Base-by-base conservation (phyloP, 2,888 invertebrate genomes). In the Lobophora halterata region DNA sequence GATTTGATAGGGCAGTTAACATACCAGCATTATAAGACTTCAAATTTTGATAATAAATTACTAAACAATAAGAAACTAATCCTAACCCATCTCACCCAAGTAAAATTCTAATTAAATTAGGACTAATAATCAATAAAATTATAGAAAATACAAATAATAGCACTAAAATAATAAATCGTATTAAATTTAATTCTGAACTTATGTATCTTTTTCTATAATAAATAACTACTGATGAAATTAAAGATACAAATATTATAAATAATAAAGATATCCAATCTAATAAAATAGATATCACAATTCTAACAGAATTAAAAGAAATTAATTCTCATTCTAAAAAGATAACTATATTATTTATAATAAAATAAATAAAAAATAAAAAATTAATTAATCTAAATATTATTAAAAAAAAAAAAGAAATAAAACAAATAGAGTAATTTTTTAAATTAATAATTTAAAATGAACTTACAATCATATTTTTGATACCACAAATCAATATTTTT, bases 51-150 rank as follows among this genome's bases (percentile, higher is more conserved):
- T 91, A 92, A 83, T 89, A 93, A 89, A 92, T 90, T 0, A 92
- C 91, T 75, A 93, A 90, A 88, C 90, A 90, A 89, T 92, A 93
- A 65, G 93, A 93, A 61, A 79, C 67, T 68, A 93, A 81, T 0
- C 93, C 93, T 71, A 93, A 87, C 0, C 93, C 93, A 90, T 93
- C 93, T 49, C 93, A 93, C 0, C 92, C 92, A 68, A 93, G 83
- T 72, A 93, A 88, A 88, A 93, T 90, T 72, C 90, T 90, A 82
- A 92, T 82, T 77, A 93, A 82, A 89, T 91, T 92, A 46, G 91
- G 91, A 0, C 90, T 90, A 80, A 91, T 83, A 90, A 92, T 91
- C 79, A 93, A 85, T 65, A 91, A 79, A 61, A 91, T 81, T 81
- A 93, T 93, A 3, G 91, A 92, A 51, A 89, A 61, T 39, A 92